Evolutionary conservation across 1,140 invertebrate species (phyloP), one percentile per base, ranked within the genome.

Genomic region (Megalopta genalis): DNA sequence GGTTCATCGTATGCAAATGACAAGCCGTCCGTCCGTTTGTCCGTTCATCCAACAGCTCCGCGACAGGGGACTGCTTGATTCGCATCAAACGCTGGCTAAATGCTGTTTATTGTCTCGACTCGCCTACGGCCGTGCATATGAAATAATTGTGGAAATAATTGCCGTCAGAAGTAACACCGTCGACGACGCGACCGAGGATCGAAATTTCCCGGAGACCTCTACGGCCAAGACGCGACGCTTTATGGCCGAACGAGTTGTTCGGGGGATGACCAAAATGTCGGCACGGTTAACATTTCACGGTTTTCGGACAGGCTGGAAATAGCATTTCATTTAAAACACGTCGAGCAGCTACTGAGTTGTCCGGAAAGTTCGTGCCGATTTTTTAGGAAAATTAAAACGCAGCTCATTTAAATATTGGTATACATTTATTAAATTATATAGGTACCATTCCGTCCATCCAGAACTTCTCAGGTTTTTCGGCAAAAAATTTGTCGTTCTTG

Each of bases 1-100:
- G 78, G 82, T 86, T 85, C 84, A 89, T 89, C 83, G 86, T 87
- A 89, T 90, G 89, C 88, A 90, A 89, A 90, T 90, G 88, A 87
- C 89, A 90, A 83, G 80, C 85, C 85, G 82, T 89, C 86, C 87
- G 60, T 67, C 73, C 79, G 60, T 77, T 81, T 77, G 83, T 76
- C 76, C 83, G 80, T 79, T 82, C 83, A 72, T 73, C 80, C 82
- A 80, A 67, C 71, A 49, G 60, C 62, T 67, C 60, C 39, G 57
- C 57, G 71, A 60, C 68, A 84, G 72, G 75, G 76, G 81, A n/a
- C 37, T 66, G 75, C 62, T 85, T 72, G 72, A 64, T 81, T 80
- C 81, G 73, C 85, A 83, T 87, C 85, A 87, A 86, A 87, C 83
- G 82, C 49, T 77, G 64, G 64, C 77, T 73, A 78, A 77, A 77